A percentile compares a stretch with the other conserved stretches of the same genome.
These are phyloP conservation scores for Lypha dubia DNA, from an alignment of 2,888 invertebrate species.

Conservation along the genomic window DNA sequence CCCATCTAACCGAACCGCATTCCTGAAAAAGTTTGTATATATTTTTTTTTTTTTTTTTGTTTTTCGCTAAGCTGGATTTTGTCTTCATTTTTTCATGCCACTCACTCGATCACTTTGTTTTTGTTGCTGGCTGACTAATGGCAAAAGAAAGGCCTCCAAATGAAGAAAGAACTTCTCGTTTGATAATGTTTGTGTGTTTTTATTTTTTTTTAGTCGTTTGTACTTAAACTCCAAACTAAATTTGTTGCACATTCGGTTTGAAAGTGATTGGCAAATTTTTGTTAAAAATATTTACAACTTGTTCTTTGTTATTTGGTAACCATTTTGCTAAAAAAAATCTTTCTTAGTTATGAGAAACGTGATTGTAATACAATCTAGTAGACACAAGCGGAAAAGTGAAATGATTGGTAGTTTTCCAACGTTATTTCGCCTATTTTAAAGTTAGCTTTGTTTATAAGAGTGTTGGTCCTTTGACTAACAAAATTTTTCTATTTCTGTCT, in stretches of 20 bases:
- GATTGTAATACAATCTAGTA: no score
- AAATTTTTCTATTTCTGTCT: no score
- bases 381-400: no score
- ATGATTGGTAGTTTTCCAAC: no score
- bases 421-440: no score
- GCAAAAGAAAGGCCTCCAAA: constrained; percentile 52
- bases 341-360: no score
- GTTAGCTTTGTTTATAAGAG: no score
- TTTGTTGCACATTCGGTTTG: constrained; percentile 21
- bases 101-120: constrained; percentile 45
- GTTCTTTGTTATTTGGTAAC: neutral
- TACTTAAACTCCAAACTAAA: neutral
- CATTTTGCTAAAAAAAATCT: neutral
- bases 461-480: no score
- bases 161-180: constrained; percentile 39
- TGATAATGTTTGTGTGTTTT: constrained; percentile 16
- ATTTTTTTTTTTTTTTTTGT: constrained; percentile 2
- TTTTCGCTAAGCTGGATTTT: constrained; percentile 37
- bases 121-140: constrained; percentile 29
- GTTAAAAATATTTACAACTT: neutral
- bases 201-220: neutral
- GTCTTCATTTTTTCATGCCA: constrained; percentile 40
- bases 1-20: constrained; percentile 63
- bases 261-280: constrained; percentile 1
- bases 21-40: constrained; percentile 48